Evolutionary conservation across 2,113 vertebrate species (phyloP), one percentile per base, ranked within the genome.

Genomic region (Aspiorhynchus laticeps): DNA sequence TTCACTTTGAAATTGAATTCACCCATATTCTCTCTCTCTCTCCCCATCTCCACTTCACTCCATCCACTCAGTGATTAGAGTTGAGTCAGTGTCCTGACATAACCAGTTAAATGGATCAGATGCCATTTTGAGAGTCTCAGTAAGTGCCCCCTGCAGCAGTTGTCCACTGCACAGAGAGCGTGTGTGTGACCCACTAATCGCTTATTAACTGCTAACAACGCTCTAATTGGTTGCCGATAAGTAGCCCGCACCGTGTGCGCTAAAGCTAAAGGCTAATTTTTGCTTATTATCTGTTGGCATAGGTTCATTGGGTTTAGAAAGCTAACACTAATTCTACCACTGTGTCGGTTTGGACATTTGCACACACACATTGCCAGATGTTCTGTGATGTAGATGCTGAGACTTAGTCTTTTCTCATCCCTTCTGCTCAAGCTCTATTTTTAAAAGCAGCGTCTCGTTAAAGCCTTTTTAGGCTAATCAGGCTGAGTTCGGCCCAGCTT

Each of bases 151-250:
- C 83, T 83, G 38, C 65, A 82, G 78, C 78, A 84, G 82, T 84
- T 71, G 82, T 84, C 67, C 82, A 84, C 43, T 73, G 28, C 67
- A 84, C 74, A 69, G 24, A 24, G 83, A 33, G n/a, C 56, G 53
- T 69, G 83, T 31, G 14, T 84, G 65, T 87, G 85, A 85, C 81
- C 65, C 77, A 59, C 77, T 89, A 76, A 89, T 83, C 86, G 69
- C 85, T 85, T 89, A 87, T 85, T 85, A 89, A 85, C 82, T 82
- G 69, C 77, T 87, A 81, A 61, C 82, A 82, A 46, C 5, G 48
- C 43, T 63, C 38, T 85, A 87, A 89, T 84, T 89, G 82, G 85
- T 87, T 89, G 65, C 85, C 81, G 84, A 81, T 85, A 87, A 81
- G 88, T 82, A 85, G 77, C 67, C 71, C 19, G 80, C 75, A 69